phyloP scores from a whole-genome alignment of 2,797 vertebrate genomes.

The Avahi laniger region DNA sequence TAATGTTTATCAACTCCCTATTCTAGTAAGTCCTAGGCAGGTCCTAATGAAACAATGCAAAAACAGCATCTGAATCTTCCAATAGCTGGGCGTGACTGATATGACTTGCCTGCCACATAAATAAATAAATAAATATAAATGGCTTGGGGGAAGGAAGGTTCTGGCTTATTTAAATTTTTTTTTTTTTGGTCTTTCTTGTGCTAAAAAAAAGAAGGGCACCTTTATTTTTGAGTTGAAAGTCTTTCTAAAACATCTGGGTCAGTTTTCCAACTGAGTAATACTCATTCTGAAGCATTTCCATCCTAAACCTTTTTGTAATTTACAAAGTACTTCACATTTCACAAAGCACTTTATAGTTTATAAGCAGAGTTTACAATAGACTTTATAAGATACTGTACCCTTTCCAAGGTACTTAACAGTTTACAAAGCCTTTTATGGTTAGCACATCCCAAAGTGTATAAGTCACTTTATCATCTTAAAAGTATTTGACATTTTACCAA shows the following conservation, averaged over 20 bases:
- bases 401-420: constrained; percentile 24
- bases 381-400: background rate
- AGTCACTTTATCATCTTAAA: constrained; percentile 24
- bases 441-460: background rate
- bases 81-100: background rate
- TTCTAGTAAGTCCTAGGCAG: background rate
- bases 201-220: background rate
- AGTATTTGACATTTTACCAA: constrained; percentile 42
- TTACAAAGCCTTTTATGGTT: constrained; percentile 5
- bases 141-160: background rate
- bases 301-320: constrained; percentile 4
- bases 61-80: background rate
- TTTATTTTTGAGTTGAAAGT: constrained; percentile 41
- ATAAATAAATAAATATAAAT: background rate
- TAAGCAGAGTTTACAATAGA: background rate
- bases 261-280: background rate
- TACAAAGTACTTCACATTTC: background rate
- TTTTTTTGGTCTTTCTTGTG: background rate
- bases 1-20: background rate
- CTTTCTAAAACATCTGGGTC: background rate
- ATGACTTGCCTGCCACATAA: background rate
- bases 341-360: constrained; percentile 18
- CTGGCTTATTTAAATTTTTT: background rate
- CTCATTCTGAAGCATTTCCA: background rate
- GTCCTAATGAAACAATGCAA: background rate